Conservation (phyloP, 64 coral and sea anemone genomes). For the Pocillopora verrucosa region DNA sequence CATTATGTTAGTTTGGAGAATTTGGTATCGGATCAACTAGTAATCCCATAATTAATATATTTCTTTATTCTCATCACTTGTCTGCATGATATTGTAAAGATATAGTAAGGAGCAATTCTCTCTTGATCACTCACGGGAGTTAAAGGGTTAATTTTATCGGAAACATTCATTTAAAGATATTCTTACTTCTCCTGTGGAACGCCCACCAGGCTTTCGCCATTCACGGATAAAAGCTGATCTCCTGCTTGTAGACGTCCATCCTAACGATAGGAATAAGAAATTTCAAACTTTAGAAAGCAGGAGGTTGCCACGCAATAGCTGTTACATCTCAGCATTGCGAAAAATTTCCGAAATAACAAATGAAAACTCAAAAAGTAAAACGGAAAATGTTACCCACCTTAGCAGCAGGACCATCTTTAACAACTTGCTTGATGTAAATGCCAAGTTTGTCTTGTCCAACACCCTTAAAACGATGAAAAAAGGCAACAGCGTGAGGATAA, state of each 20-base stretch:
- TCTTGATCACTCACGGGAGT: too few relatives aligned
- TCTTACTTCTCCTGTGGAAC: constrained; percentile 91
- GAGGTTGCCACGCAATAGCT: too few relatives aligned
- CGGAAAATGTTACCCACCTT: constrained; percentile 30
- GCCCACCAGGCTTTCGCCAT: constrained; percentile 92
- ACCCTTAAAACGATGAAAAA: constrained; percentile 48
- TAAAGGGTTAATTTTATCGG: too few relatives aligned
- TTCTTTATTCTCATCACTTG: too few relatives aligned
- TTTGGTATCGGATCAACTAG: too few relatives aligned
- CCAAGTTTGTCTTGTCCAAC: constrained; percentile 78
- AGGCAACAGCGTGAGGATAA: background rate
- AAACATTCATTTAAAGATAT: background rate
- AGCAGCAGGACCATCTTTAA: constrained; percentile 89
- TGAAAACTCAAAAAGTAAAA: too few relatives aligned
- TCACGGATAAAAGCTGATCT: constrained; percentile 86
- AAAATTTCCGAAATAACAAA: too few relatives aligned
- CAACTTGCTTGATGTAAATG: constrained; percentile 97
- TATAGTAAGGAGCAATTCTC: too few relatives aligned
- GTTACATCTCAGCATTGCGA: too few relatives aligned
- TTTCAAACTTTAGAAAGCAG: background rate
- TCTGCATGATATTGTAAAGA: too few relatives aligned
- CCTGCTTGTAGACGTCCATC: constrained; percentile 93
- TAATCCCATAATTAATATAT: too few relatives aligned
- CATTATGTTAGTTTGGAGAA: too few relatives aligned
- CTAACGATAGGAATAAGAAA: constrained; percentile 14